These are phyloP conservation scores for Melanotaenia trifasciata DNA, from an alignment of 2,797 vertebrate genomes.

Conservation along the genomic window DNA sequence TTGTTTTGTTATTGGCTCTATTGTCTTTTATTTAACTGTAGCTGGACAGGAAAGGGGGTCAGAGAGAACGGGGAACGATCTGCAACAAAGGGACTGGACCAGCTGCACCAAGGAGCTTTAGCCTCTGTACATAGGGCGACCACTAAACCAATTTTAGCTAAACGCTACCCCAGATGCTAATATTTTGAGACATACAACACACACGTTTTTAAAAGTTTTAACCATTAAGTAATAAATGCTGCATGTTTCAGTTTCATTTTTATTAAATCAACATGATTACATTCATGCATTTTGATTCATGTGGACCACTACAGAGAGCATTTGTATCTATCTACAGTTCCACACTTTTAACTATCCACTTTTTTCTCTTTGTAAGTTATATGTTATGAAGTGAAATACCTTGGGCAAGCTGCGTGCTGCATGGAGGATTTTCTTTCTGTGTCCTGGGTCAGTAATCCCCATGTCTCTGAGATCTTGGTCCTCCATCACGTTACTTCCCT, in stretches of 20 bases:
- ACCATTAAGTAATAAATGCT: background rate
- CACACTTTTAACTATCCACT: background rate
- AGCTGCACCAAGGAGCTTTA: too few species aligned
- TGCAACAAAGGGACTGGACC: too few species aligned
- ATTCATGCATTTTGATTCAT: background rate
- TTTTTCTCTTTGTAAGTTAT: slow-evolving; percentile 16
- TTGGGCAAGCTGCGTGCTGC: slow-evolving; percentile 93
- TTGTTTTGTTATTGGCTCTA: too few species aligned
- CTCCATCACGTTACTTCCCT: slow-evolving; percentile 96
- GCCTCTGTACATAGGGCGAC: too few species aligned
- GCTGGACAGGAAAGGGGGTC: too few species aligned
- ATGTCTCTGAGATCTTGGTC: slow-evolving; percentile 96
- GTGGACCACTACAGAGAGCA: background rate
- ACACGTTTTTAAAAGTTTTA: background rate
- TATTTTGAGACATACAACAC: too few species aligned
- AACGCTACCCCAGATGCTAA: too few species aligned
- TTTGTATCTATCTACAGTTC: background rate
- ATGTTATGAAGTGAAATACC: slow-evolving; percentile 77
- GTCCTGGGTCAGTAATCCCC: slow-evolving; percentile 92
- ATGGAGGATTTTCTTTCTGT: slow-evolving; percentile 94
- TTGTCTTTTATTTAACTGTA: too few species aligned
- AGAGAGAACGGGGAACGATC: too few species aligned
- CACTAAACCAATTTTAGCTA: too few species aligned
- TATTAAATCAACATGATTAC: background rate
- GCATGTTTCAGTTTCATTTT: background rate